Evolutionary conservation across 1,140 invertebrate species (phyloP), one percentile per base, ranked within the genome.

Genomic region (Galleria mellonella): DNA sequence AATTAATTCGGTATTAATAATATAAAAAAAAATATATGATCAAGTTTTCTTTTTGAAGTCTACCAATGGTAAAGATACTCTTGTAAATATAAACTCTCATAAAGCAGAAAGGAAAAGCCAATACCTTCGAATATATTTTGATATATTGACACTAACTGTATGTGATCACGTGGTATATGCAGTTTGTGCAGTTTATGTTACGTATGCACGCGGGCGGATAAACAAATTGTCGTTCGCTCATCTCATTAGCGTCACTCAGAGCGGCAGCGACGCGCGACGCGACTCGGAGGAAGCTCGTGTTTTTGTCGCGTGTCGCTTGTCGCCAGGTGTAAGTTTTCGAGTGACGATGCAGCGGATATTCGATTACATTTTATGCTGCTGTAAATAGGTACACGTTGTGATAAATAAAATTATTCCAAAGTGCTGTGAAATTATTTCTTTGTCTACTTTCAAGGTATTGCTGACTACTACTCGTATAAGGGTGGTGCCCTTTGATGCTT

Each of bases 211-310:
- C 59, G 52, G 52, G 59, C 58, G 64, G 58, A 72, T 72, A 64
- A 72, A 75, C 65, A 78, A 72, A 72, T 74, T 75, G 62, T 55
- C 54, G 51, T 44, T 49, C 42, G 61, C 53, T 64, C 55, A 72
- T 70, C 65, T 78, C 72, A 73, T 78, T 78, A 78, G 59, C 50
- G 72, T 78, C 74, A 78, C 55, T 75, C 70, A 70, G 40, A 32
- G 55, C 44, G 49, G 47, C 55, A 46, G 55, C 44, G 49, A 50
- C 55, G 48, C 38, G 45, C 45, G 36, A 29, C 40, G 45, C 45
- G 36, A 29, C 40, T 23, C 36, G 36, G 31, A 33, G 36, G 47
- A 59, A 57, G 50, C 51, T 36, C 43, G 40, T 59, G 57, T 57
- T 49, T 45, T 57, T 49, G 48, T 51, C 44, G 32, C 42, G 30